Percentiles rank a stretch among this genome's conserved stretches.
phyloP scores from a whole-genome alignment of 2,888 invertebrate species.

The Leptura quadrifasciata region DNA sequence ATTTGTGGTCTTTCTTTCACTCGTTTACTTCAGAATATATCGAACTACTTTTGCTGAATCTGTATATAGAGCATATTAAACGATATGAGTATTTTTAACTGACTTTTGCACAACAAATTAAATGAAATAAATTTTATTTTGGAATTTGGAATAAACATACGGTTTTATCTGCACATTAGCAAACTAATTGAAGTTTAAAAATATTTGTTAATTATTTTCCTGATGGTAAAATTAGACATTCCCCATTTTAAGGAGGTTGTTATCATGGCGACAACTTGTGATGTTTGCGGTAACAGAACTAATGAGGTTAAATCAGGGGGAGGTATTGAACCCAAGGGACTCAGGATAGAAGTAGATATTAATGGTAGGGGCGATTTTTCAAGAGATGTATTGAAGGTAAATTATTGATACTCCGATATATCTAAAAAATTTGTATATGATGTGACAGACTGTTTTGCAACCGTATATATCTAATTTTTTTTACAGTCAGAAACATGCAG shows the following conservation, averaged over 20 bases:
- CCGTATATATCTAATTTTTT: no score
- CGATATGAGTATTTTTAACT: background rate
- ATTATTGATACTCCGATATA: no score
- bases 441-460: no score
- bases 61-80: no score
- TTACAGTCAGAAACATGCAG: constrained; percentile 86
- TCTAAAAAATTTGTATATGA: no score
- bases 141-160: no score
- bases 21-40: no score
- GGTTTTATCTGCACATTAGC: no score
- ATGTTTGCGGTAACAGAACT: constrained; percentile 91
- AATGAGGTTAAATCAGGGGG: constrained; percentile 97
- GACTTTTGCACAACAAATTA: background rate
- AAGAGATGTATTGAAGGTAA: constrained; percentile 94
- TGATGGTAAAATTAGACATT: constrained; percentile 77
- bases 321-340: constrained; percentile 89
- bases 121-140: no score
- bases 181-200: no score
- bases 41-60: no score
- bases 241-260: constrained; percentile 98
- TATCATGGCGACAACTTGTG: constrained; percentile 97
- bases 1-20: no score
- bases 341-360: constrained; percentile 85
- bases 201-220: constrained; percentile 31
- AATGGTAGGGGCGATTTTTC: constrained; percentile 85